Evolutionary conservation across 2,797 vertebrate species (phyloP).

Genomic region (Trachops cirrhosus): DNA sequence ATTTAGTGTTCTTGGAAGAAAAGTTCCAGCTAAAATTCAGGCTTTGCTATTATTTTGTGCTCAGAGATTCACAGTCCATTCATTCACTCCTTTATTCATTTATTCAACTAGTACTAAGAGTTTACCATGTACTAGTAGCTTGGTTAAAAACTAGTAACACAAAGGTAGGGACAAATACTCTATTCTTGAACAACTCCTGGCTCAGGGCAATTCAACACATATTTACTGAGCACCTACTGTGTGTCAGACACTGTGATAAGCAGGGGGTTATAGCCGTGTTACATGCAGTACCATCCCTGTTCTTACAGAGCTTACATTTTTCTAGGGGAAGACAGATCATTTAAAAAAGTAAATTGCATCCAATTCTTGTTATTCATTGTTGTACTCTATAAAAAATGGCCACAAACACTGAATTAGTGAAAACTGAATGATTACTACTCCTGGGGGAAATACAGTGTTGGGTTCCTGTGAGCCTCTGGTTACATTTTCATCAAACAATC

Average conservation of each 20-base stretch:
- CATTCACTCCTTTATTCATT: neutral
- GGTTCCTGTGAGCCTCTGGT: neutral
- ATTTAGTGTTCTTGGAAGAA: neutral
- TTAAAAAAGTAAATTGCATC: neutral
- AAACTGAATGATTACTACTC: neutral
- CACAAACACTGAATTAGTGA: neutral
- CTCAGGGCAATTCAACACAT: neutral
- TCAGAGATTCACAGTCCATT: neutral
- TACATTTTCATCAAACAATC: neutral
- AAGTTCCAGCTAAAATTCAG: neutral
- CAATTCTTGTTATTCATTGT: neutral
- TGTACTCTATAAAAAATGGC: neutral
- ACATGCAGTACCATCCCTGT: rapidly evolving
- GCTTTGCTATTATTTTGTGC: neutral
- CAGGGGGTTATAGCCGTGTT: neutral
- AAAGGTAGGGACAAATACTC: neutral
- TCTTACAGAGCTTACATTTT: neutral
- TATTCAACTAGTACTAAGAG: neutral
- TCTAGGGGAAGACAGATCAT: neutral
- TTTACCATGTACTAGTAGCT: neutral
- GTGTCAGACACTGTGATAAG: neutral
- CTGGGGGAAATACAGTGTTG: neutral
- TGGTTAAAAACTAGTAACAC: neutral
- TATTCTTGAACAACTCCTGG: neutral
- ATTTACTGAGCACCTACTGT: neutral